A percentile compares a stretch with the other conserved stretches of the same genome.
phyloP scores from a whole-genome alignment of 2,113 vertebrate species.

The Strix aluco region DNA sequence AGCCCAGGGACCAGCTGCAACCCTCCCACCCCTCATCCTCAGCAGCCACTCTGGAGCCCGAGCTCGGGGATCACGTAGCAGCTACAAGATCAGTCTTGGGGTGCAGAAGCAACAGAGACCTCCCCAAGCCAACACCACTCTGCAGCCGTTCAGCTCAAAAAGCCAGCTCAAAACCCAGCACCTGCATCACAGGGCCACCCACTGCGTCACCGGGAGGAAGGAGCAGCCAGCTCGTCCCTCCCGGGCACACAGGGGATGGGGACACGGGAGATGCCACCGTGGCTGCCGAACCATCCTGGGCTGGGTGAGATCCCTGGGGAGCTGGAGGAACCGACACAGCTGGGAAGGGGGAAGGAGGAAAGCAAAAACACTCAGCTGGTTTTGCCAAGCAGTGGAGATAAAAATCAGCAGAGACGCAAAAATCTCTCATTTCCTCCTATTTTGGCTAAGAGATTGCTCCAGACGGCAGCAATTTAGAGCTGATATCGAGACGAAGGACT shows the following conservation, averaged over 20 bases:
- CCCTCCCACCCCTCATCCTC: background rate
- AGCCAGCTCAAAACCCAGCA: background rate
- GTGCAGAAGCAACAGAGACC: background rate
- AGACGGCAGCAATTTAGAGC: slow-evolving; percentile 56
- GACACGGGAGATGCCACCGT: background rate
- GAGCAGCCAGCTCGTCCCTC: background rate
- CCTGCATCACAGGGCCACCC: background rate
- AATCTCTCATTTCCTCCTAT: slow-evolving; percentile 53
- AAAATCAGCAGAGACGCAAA: slow-evolving; percentile 29
- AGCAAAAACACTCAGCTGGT: background rate
- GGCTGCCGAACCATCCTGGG: background rate
- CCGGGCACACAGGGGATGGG: background rate
- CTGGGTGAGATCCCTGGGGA: background rate
- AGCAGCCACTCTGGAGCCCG: background rate
- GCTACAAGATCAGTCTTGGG: background rate
- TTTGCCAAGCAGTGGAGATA: slow-evolving; percentile 44
- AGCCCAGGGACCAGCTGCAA: background rate
- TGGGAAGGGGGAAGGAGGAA: background rate
- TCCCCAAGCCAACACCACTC: background rate
- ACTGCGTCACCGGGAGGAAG: background rate
- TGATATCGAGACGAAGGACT: background rate
- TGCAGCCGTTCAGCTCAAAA: background rate
- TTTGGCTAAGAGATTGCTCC: slow-evolving; percentile 37
- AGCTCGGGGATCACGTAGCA: rapidly evolving
- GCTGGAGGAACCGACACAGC: background rate